Base-by-base conservation (phyloP, 2,797 vertebrate genomes). In the Gadopsis marmoratus region DNA sequence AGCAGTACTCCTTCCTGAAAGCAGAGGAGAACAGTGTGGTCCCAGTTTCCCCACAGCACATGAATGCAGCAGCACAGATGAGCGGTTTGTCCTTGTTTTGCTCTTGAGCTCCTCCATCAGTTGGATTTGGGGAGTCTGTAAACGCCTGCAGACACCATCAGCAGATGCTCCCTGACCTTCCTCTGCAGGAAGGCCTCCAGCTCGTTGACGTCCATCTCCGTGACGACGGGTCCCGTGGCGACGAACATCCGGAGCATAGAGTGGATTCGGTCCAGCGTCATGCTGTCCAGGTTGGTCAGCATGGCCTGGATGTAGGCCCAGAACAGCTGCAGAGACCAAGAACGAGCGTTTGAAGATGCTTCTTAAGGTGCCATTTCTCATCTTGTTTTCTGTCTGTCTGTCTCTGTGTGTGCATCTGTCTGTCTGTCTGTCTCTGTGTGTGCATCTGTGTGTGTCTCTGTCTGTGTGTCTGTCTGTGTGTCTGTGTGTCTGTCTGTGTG, bases 221-320 rank as follows among this genome's bases (percentile, higher is more conserved):
- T 97, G 54, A 98, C 97, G 0, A 98, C 97, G 0, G 98, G 97
- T 11, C 98, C 97, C 0, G 97, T 97, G 88, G 97, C 96, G 21
- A 99, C 97, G 2, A 99, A 99, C 97, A 99, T 98, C 87, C 97
- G 95, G 14, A 99, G 96, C 98, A 99, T 99, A 85, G 97, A 96
- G 93, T 98, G 97, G 72, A 99, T 99, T 60, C 98, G 96, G 82
- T 99, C 98, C 93, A 99, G 94, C 0, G 98, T 96, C 92, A 99
- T 97, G 88, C 96, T 97, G 94, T 99, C 98, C 80, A 99, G 95
- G 95, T 99, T 99, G 83, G 98, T 99, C 89, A 99, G 95, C 98
- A 99, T 99, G 39, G 98, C 97, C 88, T 99, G 98, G 91, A 99
- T 97, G 88, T 99, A 99, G 0, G 97, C 98, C 98, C 98, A 99